These are phyloP conservation scores for Microctenopoma steveboyesi DNA, from an alignment of 2,797 vertebrate genomes.

Conservation along the genomic window DNA sequence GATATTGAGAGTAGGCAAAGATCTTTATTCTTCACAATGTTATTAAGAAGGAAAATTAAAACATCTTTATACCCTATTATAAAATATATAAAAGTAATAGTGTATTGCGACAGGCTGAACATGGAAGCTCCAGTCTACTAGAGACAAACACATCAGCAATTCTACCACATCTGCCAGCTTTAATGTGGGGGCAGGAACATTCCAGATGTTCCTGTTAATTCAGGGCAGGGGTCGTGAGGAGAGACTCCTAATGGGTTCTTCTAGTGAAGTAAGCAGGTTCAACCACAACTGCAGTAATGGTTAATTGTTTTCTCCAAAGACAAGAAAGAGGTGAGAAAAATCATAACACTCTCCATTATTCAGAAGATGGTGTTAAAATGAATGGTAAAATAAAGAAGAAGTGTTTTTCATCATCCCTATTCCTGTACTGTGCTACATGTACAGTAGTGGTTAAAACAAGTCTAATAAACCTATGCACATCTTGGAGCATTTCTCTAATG, in stretches of 20 bases:
- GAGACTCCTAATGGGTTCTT: constrained; percentile 60
- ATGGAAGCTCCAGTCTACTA: constrained; percentile 23
- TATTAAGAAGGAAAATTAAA: neutral
- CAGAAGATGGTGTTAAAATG: constrained; percentile 1
- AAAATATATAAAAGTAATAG: neutral
- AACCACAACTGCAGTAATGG: constrained; percentile 18
- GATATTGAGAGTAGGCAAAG: neutral
- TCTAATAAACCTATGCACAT: neutral
- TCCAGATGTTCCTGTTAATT: constrained; percentile 74
- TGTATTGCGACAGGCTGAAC: constrained; percentile 1
- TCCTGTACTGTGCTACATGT: neutral
- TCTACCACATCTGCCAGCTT: constrained; percentile 39
- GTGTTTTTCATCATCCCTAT: neutral
- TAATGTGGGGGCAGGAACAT: constrained; percentile 37
- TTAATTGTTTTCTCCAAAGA: neutral
- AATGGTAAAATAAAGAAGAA: neutral
- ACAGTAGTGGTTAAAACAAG: neutral
- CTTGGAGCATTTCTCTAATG: constrained; percentile 9
- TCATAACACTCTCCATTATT: neutral
- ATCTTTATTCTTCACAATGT: neutral
- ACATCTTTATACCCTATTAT: neutral
- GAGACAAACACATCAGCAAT: constrained; percentile 34
- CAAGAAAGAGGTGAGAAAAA: constrained; percentile 1
- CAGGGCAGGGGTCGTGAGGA: constrained; percentile 24
- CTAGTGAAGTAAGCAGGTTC: constrained; percentile 43